These are phyloP conservation scores for Panagrolaimus sp. DNA, from an alignment of 1,140 invertebrate genomes.

Conservation along the genomic window DNA sequence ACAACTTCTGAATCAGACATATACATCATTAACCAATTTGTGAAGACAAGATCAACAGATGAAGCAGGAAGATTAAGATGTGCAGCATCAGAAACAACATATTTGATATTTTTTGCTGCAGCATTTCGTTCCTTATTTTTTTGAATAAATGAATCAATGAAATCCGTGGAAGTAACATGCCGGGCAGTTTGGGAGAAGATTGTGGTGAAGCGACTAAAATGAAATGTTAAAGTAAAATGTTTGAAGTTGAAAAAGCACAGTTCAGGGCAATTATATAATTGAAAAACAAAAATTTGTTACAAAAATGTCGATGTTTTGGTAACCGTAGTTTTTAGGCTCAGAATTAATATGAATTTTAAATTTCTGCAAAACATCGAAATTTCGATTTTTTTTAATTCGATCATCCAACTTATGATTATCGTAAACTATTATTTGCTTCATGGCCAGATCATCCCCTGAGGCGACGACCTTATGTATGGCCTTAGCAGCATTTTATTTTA, in stretches of 20 bases:
- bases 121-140: conserved; percentile 63
- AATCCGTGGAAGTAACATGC: conserved; percentile 65
- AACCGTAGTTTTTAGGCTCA: no score
- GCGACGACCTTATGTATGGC: no score
- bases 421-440: no score
- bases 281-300: background rate
- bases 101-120: conserved; percentile 63
- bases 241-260: background rate
- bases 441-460: no score
- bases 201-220: conserved; percentile 65
- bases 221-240: conserved; percentile 27
- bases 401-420: no score
- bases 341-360: no score
- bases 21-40: conserved; percentile 69
- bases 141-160: conserved; percentile 65
- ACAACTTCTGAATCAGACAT: conserved; percentile 64
- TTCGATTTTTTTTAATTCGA: no score
- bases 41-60: conserved; percentile 65
- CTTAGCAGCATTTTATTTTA: no score
- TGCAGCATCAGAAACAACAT: conserved; percentile 64
- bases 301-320: no score
- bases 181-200: conserved; percentile 62
- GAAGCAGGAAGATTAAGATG: conserved; percentile 60
- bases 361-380: no score
- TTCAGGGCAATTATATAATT: background rate